phyloP scores from a whole-genome alignment of 2,113 vertebrate species.

The Python bivittatus region DNA sequence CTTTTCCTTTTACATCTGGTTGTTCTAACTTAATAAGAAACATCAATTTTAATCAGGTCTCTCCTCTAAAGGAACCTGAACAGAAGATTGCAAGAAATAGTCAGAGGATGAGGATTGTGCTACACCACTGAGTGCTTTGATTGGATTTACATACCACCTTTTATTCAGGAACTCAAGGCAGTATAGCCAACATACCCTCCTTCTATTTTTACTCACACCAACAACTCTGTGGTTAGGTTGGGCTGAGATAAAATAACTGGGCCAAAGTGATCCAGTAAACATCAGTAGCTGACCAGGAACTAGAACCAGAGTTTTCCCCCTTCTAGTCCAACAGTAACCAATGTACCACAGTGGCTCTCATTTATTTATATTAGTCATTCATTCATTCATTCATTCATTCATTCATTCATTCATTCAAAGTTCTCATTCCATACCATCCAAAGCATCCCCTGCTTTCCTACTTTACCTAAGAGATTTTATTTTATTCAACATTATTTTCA shows the following conservation, averaged over 20 bases:
- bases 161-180: not conserved
- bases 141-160: not conserved
- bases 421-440: too few relatives aligned
- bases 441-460: not conserved
- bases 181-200: not conserved
- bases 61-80: not conserved
- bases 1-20: not conserved
- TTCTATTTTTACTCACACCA: not conserved
- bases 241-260: not conserved
- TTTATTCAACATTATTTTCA: not conserved
- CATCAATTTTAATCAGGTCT: not conserved
- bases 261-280: not conserved
- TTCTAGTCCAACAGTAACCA: not conserved
- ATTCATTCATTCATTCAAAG: too few relatives aligned
- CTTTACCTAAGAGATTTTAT: not conserved
- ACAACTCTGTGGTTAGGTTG: not conserved
- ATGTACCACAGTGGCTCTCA: not conserved
- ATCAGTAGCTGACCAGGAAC: not conserved
- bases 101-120: not conserved
- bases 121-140: not conserved
- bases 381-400: too few relatives aligned
- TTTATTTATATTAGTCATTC: not conserved
- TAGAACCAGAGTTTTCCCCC: not conserved
- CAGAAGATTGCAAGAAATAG: not conserved
- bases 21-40: not conserved